These are phyloP conservation scores for Platycheirus rosarum DNA, from an alignment of 2,888 invertebrate genomes.

Conservation along the genomic window DNA sequence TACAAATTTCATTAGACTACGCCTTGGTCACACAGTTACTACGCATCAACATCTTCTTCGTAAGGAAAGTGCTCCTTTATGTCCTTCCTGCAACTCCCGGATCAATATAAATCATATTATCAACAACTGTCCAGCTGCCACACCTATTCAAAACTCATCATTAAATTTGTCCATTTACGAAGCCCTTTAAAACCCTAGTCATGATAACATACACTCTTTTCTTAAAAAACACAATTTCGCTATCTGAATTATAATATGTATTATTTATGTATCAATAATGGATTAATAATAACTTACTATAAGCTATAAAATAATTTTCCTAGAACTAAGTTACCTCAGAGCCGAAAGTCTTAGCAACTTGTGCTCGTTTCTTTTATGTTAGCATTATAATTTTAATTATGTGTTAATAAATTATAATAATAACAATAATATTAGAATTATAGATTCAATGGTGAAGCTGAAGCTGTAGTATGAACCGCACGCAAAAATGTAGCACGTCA, in stretches of 20 bases:
- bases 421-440: no score
- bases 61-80: not conserved
- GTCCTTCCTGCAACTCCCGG: not conserved
- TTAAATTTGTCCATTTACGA: not conserved
- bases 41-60: not conserved
- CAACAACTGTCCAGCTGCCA: slow-evolving; percentile 1
- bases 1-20: slow-evolving; percentile 2
- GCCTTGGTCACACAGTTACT: slow-evolving; percentile 4
- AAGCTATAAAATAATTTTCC: no score
- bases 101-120: slow-evolving; percentile 1
- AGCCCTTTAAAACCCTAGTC: slow-evolving; percentile 1
- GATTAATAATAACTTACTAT: not conserved
- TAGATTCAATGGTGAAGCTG: no score
- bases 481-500: no score
- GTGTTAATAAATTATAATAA: no score
- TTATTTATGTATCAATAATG: not conserved
- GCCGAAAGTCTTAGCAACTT: no score
- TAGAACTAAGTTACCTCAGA: no score
- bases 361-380: no score
- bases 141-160: not conserved
- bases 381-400: no score
- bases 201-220: slow-evolving; percentile 14
- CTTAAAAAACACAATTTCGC: not conserved
- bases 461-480: no score
- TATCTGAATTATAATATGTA: not conserved